Evolutionary conservation across 53 echinoderm and acorn worm species (phyloP), one percentile per base, ranked within the genome.

Genomic region (Arbacia lixula): DNA sequence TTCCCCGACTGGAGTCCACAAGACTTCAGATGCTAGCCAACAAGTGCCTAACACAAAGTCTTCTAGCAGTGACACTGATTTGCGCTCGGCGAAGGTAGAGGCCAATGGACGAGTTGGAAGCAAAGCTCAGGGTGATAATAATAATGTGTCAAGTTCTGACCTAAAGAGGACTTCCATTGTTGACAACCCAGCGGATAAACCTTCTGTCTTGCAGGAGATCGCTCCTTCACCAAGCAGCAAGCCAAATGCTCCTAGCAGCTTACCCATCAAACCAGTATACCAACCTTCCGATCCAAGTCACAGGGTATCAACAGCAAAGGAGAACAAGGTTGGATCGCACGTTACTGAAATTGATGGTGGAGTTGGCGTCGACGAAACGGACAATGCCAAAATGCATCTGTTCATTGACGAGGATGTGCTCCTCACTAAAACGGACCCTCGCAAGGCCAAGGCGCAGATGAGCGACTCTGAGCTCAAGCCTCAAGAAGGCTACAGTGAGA

Each of bases 11-110:
- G 42, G 43, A 19, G 28, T 62, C 29, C 82, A 61, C 0, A 42
- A 63, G 42, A 81, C 62, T 40, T 51, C 62, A 49, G 82, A 81
- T 63, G 63, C 58, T 58, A 81, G 82, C 82, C 82, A 26, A 81
- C 82, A 81, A 81, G 82, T 81, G 82, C 82, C 79, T 81, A 81
- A 81, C 62, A 63, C 21, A n/a, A 81, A 81, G 63, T 81, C 82
- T 81, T 81, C 82, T 41, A 62, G 49, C 51, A 46, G 26, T 49
- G 82, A 81, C 36, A 19, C 49, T 42, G 82, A 81, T 10, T 40
- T 63, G 64, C 64, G 50, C 6, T 64, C 82, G 10, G 33, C 82
- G 63, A 62, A 81, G 35, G 43, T 64, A 43, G 82, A 81, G 42
- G 64, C 33, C 30, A 62, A 63, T 64, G 82, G 82, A 64, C 82